These are phyloP conservation scores for Cetoscarus ocellatus DNA, from an alignment of 2,797 vertebrate species.

Conservation along the genomic window DNA sequence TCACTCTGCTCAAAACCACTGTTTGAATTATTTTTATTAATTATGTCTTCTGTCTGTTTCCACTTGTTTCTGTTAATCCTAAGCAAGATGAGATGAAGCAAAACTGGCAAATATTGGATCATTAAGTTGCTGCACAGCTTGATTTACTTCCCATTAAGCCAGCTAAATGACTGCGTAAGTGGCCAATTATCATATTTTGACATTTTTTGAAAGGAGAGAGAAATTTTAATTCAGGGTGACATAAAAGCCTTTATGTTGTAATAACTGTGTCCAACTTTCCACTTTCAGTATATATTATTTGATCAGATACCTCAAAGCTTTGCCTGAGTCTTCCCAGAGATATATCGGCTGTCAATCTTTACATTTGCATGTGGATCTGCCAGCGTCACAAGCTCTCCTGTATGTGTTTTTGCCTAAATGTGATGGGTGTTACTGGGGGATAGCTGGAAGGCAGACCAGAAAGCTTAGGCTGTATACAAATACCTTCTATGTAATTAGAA, in stretches of 20 bases:
- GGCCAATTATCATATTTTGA: constrained; percentile 41
- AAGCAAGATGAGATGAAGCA: constrained; percentile 44
- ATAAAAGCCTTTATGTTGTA: constrained; percentile 39
- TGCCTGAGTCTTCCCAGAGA: constrained; percentile 1
- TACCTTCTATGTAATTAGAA: too few species aligned
- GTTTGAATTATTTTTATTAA: constrained; percentile 24
- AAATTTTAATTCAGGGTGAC: constrained; percentile 49
- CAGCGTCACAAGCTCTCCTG: too few species aligned
- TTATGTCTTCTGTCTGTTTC: constrained; percentile 50
- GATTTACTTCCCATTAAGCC: constrained; percentile 66
- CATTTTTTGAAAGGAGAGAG: constrained; percentile 44
- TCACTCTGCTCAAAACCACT: constrained; percentile 29
- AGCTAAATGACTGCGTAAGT: constrained; percentile 59
- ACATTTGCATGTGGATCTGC: too few species aligned
- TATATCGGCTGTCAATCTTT: too few species aligned
- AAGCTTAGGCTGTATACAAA: too few species aligned
- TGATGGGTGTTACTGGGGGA: too few species aligned
- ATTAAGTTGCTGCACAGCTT: constrained; percentile 61
- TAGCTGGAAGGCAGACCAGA: too few species aligned
- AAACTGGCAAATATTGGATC: constrained; percentile 58
- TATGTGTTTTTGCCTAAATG: too few species aligned
- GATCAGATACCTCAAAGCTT: constrained; percentile 59
- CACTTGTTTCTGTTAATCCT: constrained; percentile 46
- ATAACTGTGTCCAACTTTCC: constrained; percentile 38
- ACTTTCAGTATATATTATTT: constrained; percentile 55